Percentiles rank a stretch among this genome's conserved stretches.
Evolutionary conservation across 2,113 vertebrate species (phyloP).

Genomic region (Sakesphorus luctuosus): DNA sequence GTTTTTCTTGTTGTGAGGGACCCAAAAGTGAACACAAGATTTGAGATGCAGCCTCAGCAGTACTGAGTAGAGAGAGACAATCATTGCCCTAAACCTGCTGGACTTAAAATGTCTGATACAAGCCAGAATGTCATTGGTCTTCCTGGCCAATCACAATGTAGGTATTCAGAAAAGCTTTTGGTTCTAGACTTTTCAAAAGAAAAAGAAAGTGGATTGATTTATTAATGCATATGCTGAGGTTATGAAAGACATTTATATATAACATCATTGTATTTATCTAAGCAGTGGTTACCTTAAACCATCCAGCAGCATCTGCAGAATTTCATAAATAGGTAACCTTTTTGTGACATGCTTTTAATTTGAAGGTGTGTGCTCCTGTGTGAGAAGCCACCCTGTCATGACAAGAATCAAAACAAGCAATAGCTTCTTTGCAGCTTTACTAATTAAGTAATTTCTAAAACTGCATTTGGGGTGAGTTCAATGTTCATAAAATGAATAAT

Average conservation of each 20-base stretch:
- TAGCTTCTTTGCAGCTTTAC: background rate
- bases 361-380: background rate
- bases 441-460: background rate
- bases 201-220: background rate
- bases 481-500: background rate
- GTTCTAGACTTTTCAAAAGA: background rate
- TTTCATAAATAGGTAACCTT: background rate
- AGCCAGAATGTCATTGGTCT: background rate
- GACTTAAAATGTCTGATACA: background rate
- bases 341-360: background rate
- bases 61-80: background rate
- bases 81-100: background rate
- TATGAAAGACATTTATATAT: background rate
- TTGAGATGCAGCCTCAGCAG: accelerated
- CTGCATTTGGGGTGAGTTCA: background rate
- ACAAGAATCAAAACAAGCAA: background rate
- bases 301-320: background rate
- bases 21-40: background rate
- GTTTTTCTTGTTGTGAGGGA: background rate
- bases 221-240: background rate
- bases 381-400: background rate
- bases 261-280: background rate
- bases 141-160: background rate
- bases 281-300: background rate
- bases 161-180: background rate